Conservation (phyloP, 2,797 vertebrate species). For the Myotis myotis region DNA sequence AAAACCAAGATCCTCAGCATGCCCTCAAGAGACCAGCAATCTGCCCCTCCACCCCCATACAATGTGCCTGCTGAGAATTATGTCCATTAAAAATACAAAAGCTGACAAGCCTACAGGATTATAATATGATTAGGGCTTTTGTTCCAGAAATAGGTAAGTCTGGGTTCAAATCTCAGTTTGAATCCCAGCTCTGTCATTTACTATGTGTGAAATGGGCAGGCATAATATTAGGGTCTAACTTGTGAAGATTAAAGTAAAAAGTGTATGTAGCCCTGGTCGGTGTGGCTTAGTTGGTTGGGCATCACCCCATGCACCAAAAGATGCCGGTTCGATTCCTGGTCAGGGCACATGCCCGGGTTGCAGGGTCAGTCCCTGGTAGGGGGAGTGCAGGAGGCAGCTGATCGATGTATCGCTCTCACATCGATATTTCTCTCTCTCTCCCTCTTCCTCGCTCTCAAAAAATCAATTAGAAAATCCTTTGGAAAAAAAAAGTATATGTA, state of each 20-base stretch:
- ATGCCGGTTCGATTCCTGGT: background rate
- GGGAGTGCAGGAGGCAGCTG: no score
- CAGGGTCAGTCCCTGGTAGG: background rate
- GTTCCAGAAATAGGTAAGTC: background rate
- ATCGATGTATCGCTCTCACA: background rate
- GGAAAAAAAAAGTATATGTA: background rate
- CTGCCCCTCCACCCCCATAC: background rate
- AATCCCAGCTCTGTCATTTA: background rate
- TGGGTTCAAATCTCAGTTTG: background rate
- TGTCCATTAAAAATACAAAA: background rate
- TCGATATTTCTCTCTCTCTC: background rate
- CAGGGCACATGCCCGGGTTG: background rate
- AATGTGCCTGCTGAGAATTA: background rate
- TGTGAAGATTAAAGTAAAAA: background rate
- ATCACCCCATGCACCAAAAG: background rate
- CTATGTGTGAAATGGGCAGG: background rate
- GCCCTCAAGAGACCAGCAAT: background rate
- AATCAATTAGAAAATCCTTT: background rate
- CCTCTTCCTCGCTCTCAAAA: background rate
- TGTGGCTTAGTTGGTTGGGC: background rate
- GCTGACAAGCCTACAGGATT: background rate
- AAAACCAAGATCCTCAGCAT: constrained; percentile 22
- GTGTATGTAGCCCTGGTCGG: background rate
- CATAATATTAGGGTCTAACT: background rate
- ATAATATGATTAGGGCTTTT: background rate